A percentile compares a stretch with the other conserved stretches of the same genome.
Conservation (phyloP, 1,140 invertebrate species). For the Pinna nobilis region DNA sequence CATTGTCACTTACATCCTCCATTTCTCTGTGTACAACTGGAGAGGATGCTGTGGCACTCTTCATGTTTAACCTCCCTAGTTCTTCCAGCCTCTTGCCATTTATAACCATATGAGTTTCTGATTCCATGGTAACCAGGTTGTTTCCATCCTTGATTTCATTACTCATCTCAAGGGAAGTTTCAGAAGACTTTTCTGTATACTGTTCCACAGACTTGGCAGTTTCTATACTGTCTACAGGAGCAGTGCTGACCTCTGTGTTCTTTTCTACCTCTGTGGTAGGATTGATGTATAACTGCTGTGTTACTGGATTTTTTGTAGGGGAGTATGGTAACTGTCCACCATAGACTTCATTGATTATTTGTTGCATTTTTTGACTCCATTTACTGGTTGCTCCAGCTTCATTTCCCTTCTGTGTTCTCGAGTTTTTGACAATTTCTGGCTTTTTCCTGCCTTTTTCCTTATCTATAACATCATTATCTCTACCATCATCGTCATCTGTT, state of each 20-base stretch:
- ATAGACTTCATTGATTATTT: slow-evolving; percentile 37
- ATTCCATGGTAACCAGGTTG: not conserved
- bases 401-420: not conserved
- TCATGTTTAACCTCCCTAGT: too few relatives aligned
- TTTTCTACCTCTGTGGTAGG: not conserved
- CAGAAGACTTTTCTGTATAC: not conserved
- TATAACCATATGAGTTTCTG: too few relatives aligned
- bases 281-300: too few relatives aligned
- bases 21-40: too few relatives aligned
- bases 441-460: slow-evolving; percentile 18
- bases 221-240: not conserved
- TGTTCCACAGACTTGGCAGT: not conserved
- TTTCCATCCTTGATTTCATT: not conserved
- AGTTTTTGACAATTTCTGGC: too few relatives aligned
- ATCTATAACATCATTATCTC: slow-evolving; percentile 21
- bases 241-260: not conserved
- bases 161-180: not conserved
- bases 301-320: not conserved
- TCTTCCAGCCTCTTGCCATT: too few relatives aligned
- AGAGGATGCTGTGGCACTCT: too few relatives aligned
- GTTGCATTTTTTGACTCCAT: slow-evolving; percentile 6
- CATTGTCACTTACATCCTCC: too few relatives aligned
- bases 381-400: too few relatives aligned
- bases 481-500: slow-evolving; percentile 32
- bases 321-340: slow-evolving; percentile 34